Evolutionary conservation across 2,888 invertebrate species (phyloP).

Genomic region (Platycheirus albimanus): DNA sequence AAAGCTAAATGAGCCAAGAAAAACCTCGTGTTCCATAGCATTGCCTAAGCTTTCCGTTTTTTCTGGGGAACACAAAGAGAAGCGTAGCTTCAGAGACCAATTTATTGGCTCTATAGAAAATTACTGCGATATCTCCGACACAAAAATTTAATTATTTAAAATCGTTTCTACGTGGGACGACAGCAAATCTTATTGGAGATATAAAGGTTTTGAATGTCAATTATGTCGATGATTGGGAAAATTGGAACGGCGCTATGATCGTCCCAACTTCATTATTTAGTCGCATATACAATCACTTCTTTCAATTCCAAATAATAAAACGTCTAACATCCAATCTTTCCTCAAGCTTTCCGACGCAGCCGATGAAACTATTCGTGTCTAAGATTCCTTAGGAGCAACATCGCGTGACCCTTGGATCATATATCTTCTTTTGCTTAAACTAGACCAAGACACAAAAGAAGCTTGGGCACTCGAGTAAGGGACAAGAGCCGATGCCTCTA

Average conservation of each 20-base stretch:
- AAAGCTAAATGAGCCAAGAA: neutral
- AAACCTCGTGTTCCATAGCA: neutral
- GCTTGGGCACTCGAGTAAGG: too few species aligned
- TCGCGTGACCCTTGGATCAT: too few species aligned
- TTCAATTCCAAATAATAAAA: neutral
- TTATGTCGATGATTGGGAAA: neutral
- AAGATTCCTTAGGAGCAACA: neutral
- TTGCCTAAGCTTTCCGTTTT: constrained; percentile 22
- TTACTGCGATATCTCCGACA: neutral
- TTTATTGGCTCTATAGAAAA: neutral
- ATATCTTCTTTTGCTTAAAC: too few species aligned
- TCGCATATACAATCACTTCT: neutral
- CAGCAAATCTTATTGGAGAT: neutral
- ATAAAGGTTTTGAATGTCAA: neutral
- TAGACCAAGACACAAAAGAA: too few species aligned
- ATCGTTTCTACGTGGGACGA: neutral
- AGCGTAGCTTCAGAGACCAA: neutral
- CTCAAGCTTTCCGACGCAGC: constrained; percentile 40
- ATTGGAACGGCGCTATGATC: neutral
- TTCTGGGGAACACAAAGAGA: constrained; percentile 1
- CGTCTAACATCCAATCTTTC: constrained; percentile 8
- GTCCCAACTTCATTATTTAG: neutral
- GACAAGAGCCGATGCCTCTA: neutral
- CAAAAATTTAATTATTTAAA: constrained; percentile 19
- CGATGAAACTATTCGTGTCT: too few species aligned